Percentiles rank a stretch among this genome's conserved stretches.
Evolutionary conservation across 2,113 vertebrate species (phyloP).

Genomic region (Pterocles orientalis): DNA sequence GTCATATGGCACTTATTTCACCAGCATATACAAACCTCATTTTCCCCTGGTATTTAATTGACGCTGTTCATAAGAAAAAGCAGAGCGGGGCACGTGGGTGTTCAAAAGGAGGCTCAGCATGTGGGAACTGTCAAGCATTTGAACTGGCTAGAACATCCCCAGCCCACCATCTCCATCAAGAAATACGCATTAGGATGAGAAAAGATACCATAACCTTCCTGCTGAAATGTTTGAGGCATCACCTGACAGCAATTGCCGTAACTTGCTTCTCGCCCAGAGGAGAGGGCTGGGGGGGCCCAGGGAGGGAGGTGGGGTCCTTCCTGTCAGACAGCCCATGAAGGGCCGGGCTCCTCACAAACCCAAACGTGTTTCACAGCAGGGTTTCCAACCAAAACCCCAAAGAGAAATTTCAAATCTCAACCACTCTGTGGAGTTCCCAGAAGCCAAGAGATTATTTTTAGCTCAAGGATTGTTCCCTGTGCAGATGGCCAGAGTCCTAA

Average conservation of each 20-base stretch:
- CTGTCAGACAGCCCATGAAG: neutral
- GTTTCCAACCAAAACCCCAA: neutral
- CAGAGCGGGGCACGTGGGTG: neutral
- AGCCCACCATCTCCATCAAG: neutral
- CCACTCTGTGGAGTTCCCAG: neutral
- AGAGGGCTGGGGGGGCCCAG: accelerated
- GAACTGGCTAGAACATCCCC: neutral
- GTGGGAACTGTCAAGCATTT: neutral
- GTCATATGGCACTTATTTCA: neutral
- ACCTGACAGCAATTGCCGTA: neutral
- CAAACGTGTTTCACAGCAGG: neutral
- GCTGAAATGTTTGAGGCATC: neutral
- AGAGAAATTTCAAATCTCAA: neutral
- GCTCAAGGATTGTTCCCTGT: neutral
- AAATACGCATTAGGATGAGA: neutral
- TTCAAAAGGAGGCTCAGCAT: neutral
- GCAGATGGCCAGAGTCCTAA: neutral
- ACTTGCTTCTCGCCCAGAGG: neutral
- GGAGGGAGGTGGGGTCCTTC: neutral
- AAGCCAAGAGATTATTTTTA: neutral
- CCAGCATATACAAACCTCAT: neutral
- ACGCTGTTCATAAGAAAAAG: neutral
- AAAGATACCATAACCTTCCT: neutral
- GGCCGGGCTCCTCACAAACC: neutral
- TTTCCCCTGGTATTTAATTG: neutral